Base-by-base conservation (phyloP, 2,113 vertebrate genomes). In the Crotalus viridis region DNA sequence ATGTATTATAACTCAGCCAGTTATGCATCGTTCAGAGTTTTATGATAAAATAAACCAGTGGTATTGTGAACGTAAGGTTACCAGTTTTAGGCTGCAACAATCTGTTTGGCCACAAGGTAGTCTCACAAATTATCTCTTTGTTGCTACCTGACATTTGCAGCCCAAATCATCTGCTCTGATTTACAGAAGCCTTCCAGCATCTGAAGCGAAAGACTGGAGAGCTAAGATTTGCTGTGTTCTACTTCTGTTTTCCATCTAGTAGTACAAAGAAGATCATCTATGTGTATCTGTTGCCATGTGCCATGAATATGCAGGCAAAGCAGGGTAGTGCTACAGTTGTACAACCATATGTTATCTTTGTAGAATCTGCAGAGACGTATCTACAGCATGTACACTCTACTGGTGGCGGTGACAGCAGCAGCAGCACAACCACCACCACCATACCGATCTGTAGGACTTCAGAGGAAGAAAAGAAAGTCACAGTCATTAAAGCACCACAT, bases 401-500 rank as follows among this genome's bases (percentile, higher is more conserved):
- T 91, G 97, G 98, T 88, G 96, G 95, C 94, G 96, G 95, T 94
- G 95, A 94, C 92, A 96, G 96, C 91, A 93, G 97, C 95, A 98
- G 97, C 74, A 81, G 74, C 33, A 81, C 6, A 6, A 81, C 74
- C 33, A 81, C 74, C 74, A 81, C 74, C 96, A 98, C 98, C 24
- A 98, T 99, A 91, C 99, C 99, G 19, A 98, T 99, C 87, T 99
- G 98, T 95, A 98, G 98, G 90, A 98, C 98, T 95, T 99, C 98
- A 0, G 99, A 99, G 93, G 99, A 99, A 94, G 99, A 99, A 97
- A 99, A 98, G 97, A 99, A 97, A 95, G 98, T 99, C 92, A 99
- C 99, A 0, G 96, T 99, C 94, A 98, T 99, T 97, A 99, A 99
- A 98, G 99, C 99, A 5, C 99, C 99, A 0, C 99, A 99, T 96